Evolutionary conservation across 2,113 vertebrate genomes (phyloP), one percentile per base, ranked within the genome.

Genomic region (Athene cunicularia): DNA sequence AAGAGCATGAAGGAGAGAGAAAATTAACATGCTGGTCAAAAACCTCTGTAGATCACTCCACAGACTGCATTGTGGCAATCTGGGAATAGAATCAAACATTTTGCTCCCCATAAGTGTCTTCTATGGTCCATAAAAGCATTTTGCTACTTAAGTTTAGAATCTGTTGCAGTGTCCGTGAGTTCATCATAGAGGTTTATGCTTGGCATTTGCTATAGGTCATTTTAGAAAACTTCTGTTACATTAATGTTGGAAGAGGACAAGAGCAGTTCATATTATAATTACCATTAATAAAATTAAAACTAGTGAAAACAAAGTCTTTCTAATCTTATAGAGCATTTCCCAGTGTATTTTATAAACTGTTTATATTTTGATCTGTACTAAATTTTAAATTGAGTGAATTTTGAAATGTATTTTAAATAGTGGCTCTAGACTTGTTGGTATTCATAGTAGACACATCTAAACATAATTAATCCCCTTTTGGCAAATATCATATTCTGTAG

Each of bases 391-490:
- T 85, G 49, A 86, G 37, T 56, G 47, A 58, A 47, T 90, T 96
- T 95, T 91, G 59, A 95, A 39, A 87, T 80, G 4, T 88, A 71
- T 93, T 90, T 87, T 96, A 96, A 97, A 95, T 95, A 85, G 91
- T 97, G 95, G 80, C 95, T 97, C 97, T 96, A 98, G 96, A 96
- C 90, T 96, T 95, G 88, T 95, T 98, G 96, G 93, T 98, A 96
- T 98, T 98, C 98, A 96, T 93, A 98, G 96, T 94, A 98, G 97
- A 98, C 94, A 56, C 96, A 97, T 98, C 97, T 98, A 98, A 98
- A 98, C 94, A 96, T 97, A 97, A 98, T 98, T 97, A 98, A 98
- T 97, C 97, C 97, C 95, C 98, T 97, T 96, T 97, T 97, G 96
- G 98, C 98, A 98, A 97, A 98, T 98, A 97, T 93, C 77, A 85